Conservation (phyloP, 2,888 invertebrate genomes). For the Allolobophora icterica region DNA sequence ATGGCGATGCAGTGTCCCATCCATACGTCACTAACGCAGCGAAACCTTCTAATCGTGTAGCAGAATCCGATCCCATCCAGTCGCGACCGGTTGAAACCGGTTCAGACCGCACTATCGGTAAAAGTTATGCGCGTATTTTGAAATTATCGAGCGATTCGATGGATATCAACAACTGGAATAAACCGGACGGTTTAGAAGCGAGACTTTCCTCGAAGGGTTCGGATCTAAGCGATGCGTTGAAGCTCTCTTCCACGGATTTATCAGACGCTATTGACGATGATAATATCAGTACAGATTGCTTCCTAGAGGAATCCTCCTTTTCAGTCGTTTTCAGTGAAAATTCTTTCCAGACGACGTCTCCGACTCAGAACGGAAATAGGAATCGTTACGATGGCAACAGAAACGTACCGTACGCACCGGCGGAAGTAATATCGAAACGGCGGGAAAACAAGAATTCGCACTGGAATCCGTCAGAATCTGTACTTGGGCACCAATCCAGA, state of each 20-base stretch:
- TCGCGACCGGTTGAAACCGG: neutral
- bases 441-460: neutral
- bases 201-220: neutral
- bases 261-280: slow-evolving; percentile 4
- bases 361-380: neutral
- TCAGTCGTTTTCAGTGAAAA: neutral
- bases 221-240: neutral
- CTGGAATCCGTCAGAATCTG: neutral
- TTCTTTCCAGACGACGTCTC: neutral
- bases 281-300: slow-evolving; percentile 1
- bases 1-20: neutral
- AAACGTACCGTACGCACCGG: neutral
- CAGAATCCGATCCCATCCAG: neutral
- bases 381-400: neutral
- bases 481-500: neutral
- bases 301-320: neutral
- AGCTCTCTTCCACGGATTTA: neutral
- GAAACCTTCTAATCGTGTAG: neutral
- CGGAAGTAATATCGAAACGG: too few species aligned
- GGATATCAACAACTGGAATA: neutral
- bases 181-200: neutral
- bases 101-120: neutral
- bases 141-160: neutral
- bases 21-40: neutral
- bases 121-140: neutral